Evolutionary conservation across 2,888 invertebrate genomes (phyloP), one percentile per base, ranked within the genome.

Genomic region (Nemurella pictetii): DNA sequence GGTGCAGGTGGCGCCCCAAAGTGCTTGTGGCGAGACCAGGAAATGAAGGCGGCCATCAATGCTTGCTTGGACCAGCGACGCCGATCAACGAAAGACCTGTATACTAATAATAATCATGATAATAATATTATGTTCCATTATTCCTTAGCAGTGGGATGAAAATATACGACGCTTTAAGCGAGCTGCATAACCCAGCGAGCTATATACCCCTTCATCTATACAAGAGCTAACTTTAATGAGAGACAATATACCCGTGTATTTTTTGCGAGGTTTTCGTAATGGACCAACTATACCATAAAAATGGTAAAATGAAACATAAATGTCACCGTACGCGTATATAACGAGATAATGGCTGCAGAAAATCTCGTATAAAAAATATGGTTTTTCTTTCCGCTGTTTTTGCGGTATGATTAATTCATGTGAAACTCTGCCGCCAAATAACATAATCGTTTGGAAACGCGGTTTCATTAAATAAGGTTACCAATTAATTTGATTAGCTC

Each of bases 271-370:
- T 78, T 78, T 30, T 27, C 20, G 30, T 80, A 80, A 80, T 80
- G 80, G 80, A 35, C 30, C 80, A 80, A 35, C 80, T 80, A 35
- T 80, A 35, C 32, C 30, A 35, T 80, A 80, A 78, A 78, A 78
- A 78, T 78, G 78, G 78, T 78, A 78, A 78, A 78, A 80, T 80
- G 35, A 80, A 35, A 80, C 80, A 80, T 80, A 80, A 80, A 80
- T 35, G 80, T 80, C 80, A 32, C 4, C 80, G 35, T 35, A n/a
- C 80, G 36, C 30, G 80, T 27, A 80, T 80, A 80, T 32, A 80
- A n/a, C 35, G 80, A 26, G 35, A 80, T 35, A 35, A 78, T 80
- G 26, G 80, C 35, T 80, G n/a, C n/a, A n/a, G 32, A 26, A 36
- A 75, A 75, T 35, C 32, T 35, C 80, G 80, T 80, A 80, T 32